phyloP scores from a whole-genome alignment of 2,797 vertebrate genomes.

The Crenichthys baileyi region DNA sequence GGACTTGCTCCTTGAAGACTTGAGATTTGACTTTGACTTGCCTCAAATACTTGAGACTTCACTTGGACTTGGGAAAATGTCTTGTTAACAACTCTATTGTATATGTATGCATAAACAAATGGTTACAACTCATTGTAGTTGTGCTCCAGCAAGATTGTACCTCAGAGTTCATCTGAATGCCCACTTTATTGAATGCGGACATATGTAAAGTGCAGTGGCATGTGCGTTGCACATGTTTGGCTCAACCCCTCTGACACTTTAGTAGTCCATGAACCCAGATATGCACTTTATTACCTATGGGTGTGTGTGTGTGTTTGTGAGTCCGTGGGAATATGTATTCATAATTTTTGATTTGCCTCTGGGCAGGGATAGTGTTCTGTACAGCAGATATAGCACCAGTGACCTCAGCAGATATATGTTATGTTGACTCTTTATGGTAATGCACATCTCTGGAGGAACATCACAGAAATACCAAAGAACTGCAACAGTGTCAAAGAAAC shows the following conservation, averaged over 20 bases:
- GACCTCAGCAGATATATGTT: constrained; percentile 44
- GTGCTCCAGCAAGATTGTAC: not conserved
- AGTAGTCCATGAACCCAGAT: constrained; percentile 1
- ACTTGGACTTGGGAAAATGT: not conserved
- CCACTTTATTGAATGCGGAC: not conserved
- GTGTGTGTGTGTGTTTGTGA: not conserved
- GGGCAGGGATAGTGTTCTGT: constrained; percentile 27
- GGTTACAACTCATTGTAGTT: not conserved
- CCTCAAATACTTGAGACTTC: not conserved
- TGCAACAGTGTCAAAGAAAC: constrained; percentile 11
- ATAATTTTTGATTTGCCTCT: constrained; percentile 25
- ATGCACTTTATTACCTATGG: not conserved
- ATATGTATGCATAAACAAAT: not conserved
- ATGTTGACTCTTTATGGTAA: constrained; percentile 48
- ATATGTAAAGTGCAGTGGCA: not conserved
- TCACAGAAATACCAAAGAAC: constrained; percentile 26
- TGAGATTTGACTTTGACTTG: not conserved
- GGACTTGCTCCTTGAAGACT: not conserved
- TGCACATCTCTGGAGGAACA: constrained; percentile 35
- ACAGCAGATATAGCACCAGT: constrained; percentile 38
- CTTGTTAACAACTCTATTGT: not conserved
- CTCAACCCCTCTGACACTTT: constrained; percentile 18
- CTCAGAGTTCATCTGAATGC: not conserved
- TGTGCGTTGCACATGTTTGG: not conserved
- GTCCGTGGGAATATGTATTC: not conserved